phyloP scores from a whole-genome alignment of 2,113 vertebrate genomes.

The Zosterops japonicus region DNA sequence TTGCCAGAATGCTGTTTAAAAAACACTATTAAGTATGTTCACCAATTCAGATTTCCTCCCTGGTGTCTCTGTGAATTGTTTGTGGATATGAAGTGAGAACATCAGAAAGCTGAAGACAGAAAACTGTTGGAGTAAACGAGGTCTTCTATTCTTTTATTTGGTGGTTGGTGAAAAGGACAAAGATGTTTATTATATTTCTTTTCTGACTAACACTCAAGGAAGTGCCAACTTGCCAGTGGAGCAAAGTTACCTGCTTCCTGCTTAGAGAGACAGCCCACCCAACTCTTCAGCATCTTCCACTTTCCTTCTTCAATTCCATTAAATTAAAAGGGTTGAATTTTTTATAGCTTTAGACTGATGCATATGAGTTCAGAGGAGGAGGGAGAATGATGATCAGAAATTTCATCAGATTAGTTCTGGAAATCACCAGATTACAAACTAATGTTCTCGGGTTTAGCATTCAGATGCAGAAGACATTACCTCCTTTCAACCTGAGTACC shows the following conservation, averaged over 20 bases:
- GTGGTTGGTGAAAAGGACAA: not conserved
- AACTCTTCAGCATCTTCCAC: not conserved
- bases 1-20: not conserved
- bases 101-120: not conserved
- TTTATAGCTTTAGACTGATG: not conserved
- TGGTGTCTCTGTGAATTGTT: not conserved
- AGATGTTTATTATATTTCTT: rapidly evolving
- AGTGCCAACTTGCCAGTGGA: not conserved
- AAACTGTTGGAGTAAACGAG: not conserved
- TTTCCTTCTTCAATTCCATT: not conserved
- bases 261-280: not conserved
- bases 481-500: not conserved
- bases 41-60: not conserved
- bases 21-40: not conserved
- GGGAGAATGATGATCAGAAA: not conserved
- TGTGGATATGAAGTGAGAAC: not conserved
- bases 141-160: not conserved
- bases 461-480: not conserved
- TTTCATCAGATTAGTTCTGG: not conserved
- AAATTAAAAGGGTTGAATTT: not conserved
- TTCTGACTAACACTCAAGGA: not conserved
- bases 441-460: not conserved
- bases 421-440: not conserved
- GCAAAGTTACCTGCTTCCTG: not conserved
- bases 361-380: not conserved